phyloP scores from a whole-genome alignment of 1,140 invertebrate genomes.

The Trypoxylus dichotomus region DNA sequence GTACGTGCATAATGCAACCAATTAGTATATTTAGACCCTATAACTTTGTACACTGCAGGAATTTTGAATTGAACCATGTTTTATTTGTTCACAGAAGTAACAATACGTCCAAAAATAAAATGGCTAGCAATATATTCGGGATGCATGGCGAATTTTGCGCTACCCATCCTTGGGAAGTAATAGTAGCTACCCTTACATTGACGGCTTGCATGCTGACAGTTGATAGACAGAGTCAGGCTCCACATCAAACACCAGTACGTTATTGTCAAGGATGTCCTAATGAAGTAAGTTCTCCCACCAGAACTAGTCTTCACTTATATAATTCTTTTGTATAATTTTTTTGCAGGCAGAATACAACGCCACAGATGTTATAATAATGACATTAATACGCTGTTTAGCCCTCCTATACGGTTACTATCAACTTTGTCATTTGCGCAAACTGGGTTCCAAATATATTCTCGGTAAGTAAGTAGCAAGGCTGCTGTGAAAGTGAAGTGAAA shows the following conservation, averaged over 20 bases:
- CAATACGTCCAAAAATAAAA: not conserved
- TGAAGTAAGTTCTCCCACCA: conserved; percentile 49
- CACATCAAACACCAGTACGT: conserved; percentile 43
- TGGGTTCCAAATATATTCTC: conserved; percentile 87
- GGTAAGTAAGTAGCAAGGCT: conserved; percentile 1
- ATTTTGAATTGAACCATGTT: too few relatives aligned
- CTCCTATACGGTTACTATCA: conserved; percentile 92
- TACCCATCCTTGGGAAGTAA: conserved; percentile 91
- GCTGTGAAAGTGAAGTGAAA: conserved; percentile 25
- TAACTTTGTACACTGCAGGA: too few relatives aligned
- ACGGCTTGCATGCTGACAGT: conserved; percentile 85
- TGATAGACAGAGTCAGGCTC: conserved; percentile 57
- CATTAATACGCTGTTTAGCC: conserved; percentile 84
- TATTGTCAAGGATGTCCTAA: conserved; percentile 54
- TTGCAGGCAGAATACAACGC: conserved; percentile 72
- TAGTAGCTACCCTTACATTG: conserved; percentile 83
- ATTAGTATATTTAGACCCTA: too few relatives aligned
- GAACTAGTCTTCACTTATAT: not conserved
- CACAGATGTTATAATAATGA: conserved; percentile 86
- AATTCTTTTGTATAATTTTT: conserved; percentile 9
- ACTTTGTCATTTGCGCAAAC: conserved; percentile 82
- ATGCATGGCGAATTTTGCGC: conserved; percentile 89
- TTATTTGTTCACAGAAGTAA: not conserved
- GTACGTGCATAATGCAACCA: too few relatives aligned
- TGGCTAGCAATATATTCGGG: conserved; percentile 67